These are phyloP conservation scores for Auanema freiburgensis DNA, from an alignment of 2,888 invertebrate species.

Conservation along the genomic window DNA sequence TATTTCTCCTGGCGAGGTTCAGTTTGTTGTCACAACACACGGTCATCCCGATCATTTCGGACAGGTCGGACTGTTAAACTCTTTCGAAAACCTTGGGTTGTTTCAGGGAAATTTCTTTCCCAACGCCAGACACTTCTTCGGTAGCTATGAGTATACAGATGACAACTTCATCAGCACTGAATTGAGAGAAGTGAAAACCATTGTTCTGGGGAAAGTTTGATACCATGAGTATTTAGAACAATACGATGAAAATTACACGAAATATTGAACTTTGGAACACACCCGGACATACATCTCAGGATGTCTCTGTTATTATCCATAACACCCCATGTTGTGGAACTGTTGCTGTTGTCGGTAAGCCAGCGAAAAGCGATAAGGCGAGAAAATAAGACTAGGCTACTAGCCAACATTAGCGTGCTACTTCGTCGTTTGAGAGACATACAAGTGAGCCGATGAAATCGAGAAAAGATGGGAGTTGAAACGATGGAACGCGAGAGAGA, in stretches of 20 bases:
- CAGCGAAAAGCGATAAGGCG: neutral
- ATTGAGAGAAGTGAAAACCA: conserved; percentile 29
- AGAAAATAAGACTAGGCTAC: neutral
- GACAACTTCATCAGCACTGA: conserved; percentile 50
- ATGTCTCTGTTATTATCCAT: conserved; percentile 53
- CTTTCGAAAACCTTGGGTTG: neutral
- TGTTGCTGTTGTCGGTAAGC: conserved; percentile 51
- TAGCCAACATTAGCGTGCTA: no score
- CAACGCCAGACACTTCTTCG: conserved; percentile 59
- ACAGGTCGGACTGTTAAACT: conserved; percentile 3
- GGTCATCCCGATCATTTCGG: conserved; percentile 59
- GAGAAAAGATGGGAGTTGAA: no score
- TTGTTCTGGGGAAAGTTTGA: neutral
- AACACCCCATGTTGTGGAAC: conserved; percentile 52
- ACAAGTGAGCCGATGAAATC: no score
- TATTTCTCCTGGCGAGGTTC: conserved; percentile 49
- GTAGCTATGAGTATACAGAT: conserved; percentile 55
- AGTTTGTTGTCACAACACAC: conserved; percentile 55
- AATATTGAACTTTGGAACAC: conserved; percentile 61
- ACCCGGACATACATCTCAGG: conserved; percentile 58
- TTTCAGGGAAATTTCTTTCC: conserved; percentile 54
- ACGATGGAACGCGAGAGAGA: no score
- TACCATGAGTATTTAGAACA: conserved; percentile 29
- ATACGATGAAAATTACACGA: conserved; percentile 48
- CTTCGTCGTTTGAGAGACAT: neutral